phyloP scores from a whole-genome alignment of 2,888 invertebrate species.

The Aspidapion aeneum region DNA sequence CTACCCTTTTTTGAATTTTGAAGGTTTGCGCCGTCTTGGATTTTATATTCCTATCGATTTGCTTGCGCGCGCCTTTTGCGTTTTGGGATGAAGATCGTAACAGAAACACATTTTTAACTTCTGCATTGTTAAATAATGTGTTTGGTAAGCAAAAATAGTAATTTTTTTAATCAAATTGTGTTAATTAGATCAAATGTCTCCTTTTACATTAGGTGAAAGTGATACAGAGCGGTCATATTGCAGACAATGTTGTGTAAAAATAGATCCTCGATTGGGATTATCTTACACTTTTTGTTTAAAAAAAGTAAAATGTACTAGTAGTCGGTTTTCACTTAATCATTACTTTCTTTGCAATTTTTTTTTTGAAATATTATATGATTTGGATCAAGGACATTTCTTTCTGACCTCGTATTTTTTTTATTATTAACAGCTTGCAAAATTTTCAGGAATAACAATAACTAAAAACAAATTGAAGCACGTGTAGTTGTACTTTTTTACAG shows the following conservation, averaged over 20 bases:
- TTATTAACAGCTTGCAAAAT: no score
- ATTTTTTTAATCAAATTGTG: neutral
- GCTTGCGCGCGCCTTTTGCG: no score
- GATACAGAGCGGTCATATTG: neutral
- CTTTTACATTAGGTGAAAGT: neutral
- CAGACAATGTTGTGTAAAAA: neutral
- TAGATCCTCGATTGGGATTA: neutral
- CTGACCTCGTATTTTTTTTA: no score
- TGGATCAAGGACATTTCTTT: neutral
- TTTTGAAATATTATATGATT: neutral
- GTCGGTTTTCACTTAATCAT: neutral
- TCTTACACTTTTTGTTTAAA: neutral
- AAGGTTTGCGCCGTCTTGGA: no score
- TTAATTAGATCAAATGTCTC: neutral
- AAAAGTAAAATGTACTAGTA: neutral
- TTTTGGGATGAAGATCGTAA: no score
- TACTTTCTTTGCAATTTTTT: neutral
- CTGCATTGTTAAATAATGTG: neutral
- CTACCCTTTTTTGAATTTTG: no score
- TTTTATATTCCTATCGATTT: no score
- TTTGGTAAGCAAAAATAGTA: neutral
- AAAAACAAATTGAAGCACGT: no score
- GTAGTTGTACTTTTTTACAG: no score
- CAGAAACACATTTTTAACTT: no score
- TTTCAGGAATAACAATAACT: no score